A percentile compares a stretch with the other conserved stretches of the same genome.
phyloP scores from a whole-genome alignment of 2,113 vertebrate genomes.

The Electrona antarctica region DNA sequence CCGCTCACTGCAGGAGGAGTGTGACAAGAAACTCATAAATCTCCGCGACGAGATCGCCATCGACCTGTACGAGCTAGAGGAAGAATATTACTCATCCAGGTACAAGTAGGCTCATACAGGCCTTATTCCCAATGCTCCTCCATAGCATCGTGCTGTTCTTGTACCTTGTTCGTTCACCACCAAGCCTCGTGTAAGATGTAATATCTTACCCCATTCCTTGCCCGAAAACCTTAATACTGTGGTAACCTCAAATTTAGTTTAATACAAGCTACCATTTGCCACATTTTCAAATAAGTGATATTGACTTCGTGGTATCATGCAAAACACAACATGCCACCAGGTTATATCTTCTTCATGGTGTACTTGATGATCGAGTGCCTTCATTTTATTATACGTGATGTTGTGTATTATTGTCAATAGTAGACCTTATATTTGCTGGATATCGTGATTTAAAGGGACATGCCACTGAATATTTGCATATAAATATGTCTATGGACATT shows the following conservation, averaged over 20 bases:
- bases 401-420: neutral
- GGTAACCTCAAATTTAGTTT: slow-evolving; percentile 12
- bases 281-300: slow-evolving; percentile 15
- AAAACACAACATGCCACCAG: neutral
- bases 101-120: slow-evolving; percentile 88
- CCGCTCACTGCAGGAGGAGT: slow-evolving; percentile 90
- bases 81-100: slow-evolving; percentile 99
- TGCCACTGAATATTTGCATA: too few relatives aligned
- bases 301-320: neutral
- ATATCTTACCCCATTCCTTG: slow-evolving; percentile 15
- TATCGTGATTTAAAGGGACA: too few relatives aligned
- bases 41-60: slow-evolving; percentile 95
- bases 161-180: slow-evolving; percentile 40
- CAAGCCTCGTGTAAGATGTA: slow-evolving; percentile 26
- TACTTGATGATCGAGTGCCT: slow-evolving; percentile 43
- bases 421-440: too few relatives aligned
- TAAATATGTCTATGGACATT: too few relatives aligned
- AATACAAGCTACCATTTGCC: neutral
- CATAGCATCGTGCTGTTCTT: slow-evolving; percentile 44
- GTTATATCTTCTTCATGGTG: slow-evolving; percentile 18
- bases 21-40: slow-evolving; percentile 92
- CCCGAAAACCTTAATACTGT: neutral
- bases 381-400: slow-evolving; percentile 1
- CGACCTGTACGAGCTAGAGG: slow-evolving; percentile 99
- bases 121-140: slow-evolving; percentile 36